Percentiles rank a stretch among this genome's conserved stretches.
Evolutionary conservation across 2,888 invertebrate species (phyloP).

Genomic region (Trimorus sp.): DNA sequence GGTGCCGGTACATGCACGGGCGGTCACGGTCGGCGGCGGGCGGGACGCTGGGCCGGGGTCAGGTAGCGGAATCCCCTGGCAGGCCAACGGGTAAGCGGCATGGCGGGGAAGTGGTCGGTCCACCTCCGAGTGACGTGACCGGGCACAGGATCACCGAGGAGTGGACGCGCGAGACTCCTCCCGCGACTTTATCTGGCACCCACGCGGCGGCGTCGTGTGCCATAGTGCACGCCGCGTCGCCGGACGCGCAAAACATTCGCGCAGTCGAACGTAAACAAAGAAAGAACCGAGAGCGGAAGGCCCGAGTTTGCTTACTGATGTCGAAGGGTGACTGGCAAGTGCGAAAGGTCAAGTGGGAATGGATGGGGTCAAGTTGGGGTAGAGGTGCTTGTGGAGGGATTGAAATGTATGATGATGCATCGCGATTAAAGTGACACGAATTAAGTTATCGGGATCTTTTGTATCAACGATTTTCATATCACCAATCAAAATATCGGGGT

Average conservation of each 20-base stretch:
- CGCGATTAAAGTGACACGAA: too few relatives aligned
- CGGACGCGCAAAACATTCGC: conserved; percentile 6
- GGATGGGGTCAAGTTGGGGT: too few relatives aligned
- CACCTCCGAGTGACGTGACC: conserved; percentile 64
- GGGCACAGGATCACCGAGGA: conserved; percentile 76
- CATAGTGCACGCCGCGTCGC: conserved; percentile 15
- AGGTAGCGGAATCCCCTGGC: conserved; percentile 55
- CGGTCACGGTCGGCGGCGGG: conserved; percentile 54
- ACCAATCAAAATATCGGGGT: too few relatives aligned
- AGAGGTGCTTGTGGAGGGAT: too few relatives aligned
- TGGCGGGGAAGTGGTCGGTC: conserved; percentile 49
- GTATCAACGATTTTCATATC: too few relatives aligned
- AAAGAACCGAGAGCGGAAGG: not conserved
- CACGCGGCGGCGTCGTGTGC: conserved; percentile 72
- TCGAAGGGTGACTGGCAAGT: too few relatives aligned
- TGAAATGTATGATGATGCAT: too few relatives aligned
- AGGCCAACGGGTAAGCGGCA: conserved; percentile 45
- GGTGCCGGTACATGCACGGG: conserved; percentile 32
- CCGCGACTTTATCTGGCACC: conserved; percentile 80
- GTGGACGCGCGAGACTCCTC: conserved; percentile 80
- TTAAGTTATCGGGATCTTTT: too few relatives aligned
- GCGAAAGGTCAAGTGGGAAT: too few relatives aligned
- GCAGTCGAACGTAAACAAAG: conserved; percentile 19
- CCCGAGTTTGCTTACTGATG: conserved; percentile 1
- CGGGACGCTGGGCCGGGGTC: conserved; percentile 67